Percentiles rank a stretch among this genome's conserved stretches.
Conservation (phyloP, 2,797 vertebrate genomes). For the Petrocephalus sullivani region DNA sequence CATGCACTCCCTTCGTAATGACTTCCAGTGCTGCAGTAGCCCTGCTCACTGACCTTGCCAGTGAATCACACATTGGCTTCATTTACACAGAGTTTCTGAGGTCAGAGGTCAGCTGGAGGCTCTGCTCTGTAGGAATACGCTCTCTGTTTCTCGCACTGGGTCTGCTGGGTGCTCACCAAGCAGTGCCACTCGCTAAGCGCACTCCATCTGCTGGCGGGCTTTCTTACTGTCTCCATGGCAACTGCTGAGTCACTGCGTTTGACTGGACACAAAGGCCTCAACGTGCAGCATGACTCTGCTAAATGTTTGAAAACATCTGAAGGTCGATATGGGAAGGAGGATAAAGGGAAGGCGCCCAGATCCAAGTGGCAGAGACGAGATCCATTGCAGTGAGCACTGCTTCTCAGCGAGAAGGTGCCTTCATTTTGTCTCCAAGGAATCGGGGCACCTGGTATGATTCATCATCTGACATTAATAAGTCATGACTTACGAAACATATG, state of each 20-base stretch:
- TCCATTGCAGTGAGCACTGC: background rate
- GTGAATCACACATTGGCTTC: background rate
- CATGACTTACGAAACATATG: background rate
- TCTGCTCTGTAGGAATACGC: background rate
- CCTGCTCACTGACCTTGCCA: background rate
- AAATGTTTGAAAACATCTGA: background rate
- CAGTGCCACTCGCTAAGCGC: background rate
- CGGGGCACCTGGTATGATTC: background rate
- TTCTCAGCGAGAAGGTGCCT: background rate
- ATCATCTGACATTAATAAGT: background rate
- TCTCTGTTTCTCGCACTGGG: background rate
- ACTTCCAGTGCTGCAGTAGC: background rate
- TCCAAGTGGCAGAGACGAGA: background rate
- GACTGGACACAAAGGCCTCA: background rate
- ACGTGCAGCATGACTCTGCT: background rate
- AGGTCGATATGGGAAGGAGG: background rate
- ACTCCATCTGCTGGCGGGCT: background rate
- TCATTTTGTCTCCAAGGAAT: background rate
- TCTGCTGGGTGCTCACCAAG: background rate
- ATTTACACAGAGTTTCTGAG: background rate
- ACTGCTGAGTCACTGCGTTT: background rate
- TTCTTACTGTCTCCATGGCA: background rate
- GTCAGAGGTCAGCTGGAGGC: background rate
- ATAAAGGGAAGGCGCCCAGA: background rate
- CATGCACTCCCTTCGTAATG: too few species aligned